Conservation (phyloP, 2,113 vertebrate genomes). For the Tragulus kanchil region DNA sequence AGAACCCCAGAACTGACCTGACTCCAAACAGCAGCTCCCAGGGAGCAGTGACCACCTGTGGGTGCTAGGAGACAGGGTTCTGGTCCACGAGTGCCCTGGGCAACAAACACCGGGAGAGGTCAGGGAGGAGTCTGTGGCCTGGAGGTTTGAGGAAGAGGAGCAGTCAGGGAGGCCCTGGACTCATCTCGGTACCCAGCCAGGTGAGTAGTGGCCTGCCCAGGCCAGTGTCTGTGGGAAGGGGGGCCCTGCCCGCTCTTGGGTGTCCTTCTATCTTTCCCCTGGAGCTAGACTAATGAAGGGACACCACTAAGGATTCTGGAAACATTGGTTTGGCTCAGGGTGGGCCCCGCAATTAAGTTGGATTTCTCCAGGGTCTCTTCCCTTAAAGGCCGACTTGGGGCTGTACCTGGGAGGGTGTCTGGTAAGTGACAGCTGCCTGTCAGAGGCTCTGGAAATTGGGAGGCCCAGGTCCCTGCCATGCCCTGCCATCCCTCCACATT, state of each 20-base stretch:
- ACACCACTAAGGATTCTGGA: not conserved
- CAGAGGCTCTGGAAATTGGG: not conserved
- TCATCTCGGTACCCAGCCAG: not conserved
- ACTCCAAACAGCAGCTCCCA: not conserved
- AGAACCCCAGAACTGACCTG: not conserved
- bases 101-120: not conserved
- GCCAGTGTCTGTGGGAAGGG: not conserved
- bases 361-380: not conserved
- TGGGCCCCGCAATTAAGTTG: not conserved
- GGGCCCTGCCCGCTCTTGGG: not conserved
- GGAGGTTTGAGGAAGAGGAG: rapidly evolving
- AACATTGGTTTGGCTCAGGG: not conserved
- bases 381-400: too few relatives aligned
- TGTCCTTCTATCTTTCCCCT: not conserved
- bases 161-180: too few relatives aligned
- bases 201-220: not conserved
- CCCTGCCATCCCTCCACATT: not conserved
- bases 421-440: too few relatives aligned
- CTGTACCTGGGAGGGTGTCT: not conserved
- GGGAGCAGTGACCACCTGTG: not conserved
- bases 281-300: not conserved
- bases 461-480: not conserved
- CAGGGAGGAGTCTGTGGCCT: not conserved
- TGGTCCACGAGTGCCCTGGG: not conserved
- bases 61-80: not conserved